Percentiles rank a stretch among this genome's conserved stretches.
These are phyloP conservation scores for Fringilla coelebs DNA, from an alignment of 2,797 vertebrate species.

Conservation along the genomic window DNA sequence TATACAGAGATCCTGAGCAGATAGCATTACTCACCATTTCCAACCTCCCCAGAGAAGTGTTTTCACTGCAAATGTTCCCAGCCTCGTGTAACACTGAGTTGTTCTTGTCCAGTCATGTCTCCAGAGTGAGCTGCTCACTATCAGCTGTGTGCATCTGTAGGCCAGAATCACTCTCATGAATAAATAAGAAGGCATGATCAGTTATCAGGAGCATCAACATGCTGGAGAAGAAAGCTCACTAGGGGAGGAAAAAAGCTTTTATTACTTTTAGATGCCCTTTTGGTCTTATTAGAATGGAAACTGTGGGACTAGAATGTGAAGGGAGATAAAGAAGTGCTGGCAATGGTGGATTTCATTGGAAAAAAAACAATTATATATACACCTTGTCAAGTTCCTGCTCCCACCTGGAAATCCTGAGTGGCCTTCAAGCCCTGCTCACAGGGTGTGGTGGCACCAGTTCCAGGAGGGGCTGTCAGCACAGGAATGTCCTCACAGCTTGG, in stretches of 20 bases:
- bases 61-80: neutral
- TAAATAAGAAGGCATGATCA: neutral
- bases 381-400: neutral
- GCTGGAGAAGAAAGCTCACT: neutral
- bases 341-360: neutral
- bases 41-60: neutral
- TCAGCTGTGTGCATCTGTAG: constrained; percentile 5
- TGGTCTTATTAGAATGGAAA: neutral
- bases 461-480: neutral
- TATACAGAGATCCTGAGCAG: neutral
- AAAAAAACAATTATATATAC: neutral
- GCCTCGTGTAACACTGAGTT: neutral
- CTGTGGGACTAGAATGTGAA: neutral
- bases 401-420: neutral
- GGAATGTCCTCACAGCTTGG: neutral
- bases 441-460: neutral
- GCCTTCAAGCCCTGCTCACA: neutral
- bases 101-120: neutral
- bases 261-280: neutral
- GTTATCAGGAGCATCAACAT: neutral
- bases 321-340: neutral
- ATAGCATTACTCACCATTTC: neutral
- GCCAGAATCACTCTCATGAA: constrained; percentile 9
- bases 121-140: neutral
- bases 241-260: neutral